These are phyloP conservation scores for Nothura maculosa DNA, from an alignment of 2,797 vertebrate genomes.

Conservation along the genomic window DNA sequence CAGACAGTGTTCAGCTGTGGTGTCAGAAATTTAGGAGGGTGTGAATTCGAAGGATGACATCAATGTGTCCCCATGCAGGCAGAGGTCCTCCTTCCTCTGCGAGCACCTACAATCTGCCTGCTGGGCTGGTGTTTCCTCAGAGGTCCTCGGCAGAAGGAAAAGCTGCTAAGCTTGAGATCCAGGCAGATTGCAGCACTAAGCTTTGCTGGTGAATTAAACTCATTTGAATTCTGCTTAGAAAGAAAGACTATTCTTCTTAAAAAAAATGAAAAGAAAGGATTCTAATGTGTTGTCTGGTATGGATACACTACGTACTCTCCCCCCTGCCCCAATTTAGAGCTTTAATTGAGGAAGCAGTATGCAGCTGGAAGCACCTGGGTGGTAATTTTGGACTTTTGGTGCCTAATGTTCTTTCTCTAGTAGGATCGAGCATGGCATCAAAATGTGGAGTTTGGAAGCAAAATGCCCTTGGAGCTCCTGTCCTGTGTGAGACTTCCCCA, in stretches of 20 bases:
- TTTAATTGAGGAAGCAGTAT: not conserved
- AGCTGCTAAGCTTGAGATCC: conserved; percentile 36
- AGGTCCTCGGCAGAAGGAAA: conserved; percentile 3
- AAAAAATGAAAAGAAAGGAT: conserved; percentile 13
- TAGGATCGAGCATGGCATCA: not conserved
- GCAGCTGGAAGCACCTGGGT: not conserved
- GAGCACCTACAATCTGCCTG: conserved; percentile 40
- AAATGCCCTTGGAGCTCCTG: not conserved
- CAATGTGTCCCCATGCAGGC: conserved; percentile 20
- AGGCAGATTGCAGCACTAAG: conserved; percentile 15
- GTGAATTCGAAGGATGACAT: not conserved
- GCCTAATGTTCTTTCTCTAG: not conserved
- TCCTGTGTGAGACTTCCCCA: not conserved
- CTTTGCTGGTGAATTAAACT: conserved; percentile 24
- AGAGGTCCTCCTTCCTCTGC: conserved; percentile 29
- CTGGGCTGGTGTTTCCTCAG: conserved; percentile 28
- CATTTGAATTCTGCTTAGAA: conserved; percentile 38
- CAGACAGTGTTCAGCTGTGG: conserved; percentile 44
- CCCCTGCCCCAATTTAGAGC: not conserved
- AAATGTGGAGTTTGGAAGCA: not conserved
- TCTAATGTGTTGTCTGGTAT: not conserved
- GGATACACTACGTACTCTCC: not conserved
- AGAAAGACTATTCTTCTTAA: conserved; percentile 7
- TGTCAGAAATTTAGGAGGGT: conserved; percentile 41
- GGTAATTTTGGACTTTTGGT: not conserved